A percentile compares a stretch with the other conserved stretches of the same genome.
phyloP scores from a whole-genome alignment of 2,113 vertebrate species.

The Gavia stellata region DNA sequence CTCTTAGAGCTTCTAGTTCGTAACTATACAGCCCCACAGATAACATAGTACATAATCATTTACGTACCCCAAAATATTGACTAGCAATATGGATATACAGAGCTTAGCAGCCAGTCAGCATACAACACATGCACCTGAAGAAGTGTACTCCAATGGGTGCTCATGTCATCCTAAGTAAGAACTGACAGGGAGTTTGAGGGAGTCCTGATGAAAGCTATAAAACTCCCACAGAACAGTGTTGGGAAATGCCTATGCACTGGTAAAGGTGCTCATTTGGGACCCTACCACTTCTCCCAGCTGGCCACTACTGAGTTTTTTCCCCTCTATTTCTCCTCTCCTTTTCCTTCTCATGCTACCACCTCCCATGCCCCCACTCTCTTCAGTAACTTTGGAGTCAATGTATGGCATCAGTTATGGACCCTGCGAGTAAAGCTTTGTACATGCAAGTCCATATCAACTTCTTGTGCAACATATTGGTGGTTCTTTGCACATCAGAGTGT shows the following conservation, averaged over 20 bases:
- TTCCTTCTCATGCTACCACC: background rate
- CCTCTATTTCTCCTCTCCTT: background rate
- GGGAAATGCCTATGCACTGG: background rate
- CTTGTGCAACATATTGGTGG: background rate
- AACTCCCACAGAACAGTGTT: background rate
- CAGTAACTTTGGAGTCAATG: background rate
- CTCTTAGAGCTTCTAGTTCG: background rate
- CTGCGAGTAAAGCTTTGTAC: background rate
- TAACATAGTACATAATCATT: background rate
- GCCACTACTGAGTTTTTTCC: background rate
- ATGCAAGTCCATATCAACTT: background rate
- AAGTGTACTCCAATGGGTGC: background rate
- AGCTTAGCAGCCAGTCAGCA: background rate
- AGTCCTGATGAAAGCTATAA: background rate
- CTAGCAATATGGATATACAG: background rate
- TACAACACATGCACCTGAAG: background rate
- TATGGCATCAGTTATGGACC: background rate
- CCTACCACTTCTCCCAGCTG: background rate
- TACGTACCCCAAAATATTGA: background rate
- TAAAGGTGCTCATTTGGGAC: background rate
- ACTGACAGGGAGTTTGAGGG: background rate
- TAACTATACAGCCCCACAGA: background rate
- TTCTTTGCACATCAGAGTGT: background rate
- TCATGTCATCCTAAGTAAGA: background rate
- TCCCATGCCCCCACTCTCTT: background rate